Base-by-base conservation (phyloP, 2,113 vertebrate species). In the Brienomyrus longianalis region DNA sequence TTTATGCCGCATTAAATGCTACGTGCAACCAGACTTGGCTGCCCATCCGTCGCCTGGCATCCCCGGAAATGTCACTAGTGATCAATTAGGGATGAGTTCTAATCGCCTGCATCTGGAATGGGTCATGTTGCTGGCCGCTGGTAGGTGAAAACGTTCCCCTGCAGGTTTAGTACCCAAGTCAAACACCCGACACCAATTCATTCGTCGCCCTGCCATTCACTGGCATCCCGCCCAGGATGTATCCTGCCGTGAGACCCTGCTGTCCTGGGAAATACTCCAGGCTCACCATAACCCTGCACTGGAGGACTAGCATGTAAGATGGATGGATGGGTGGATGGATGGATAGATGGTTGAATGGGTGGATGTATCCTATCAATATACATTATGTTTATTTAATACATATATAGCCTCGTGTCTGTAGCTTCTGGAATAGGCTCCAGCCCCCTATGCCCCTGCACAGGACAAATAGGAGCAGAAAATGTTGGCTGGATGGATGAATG, bases 21-120 rank as follows among this genome's bases (percentile, higher is more conserved):
- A 31, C 6, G 19, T 23, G 6, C 66, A 45, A 62, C 43, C 9
- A 27, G 23, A 43, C 19, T 17, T 52, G 48, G 70, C 23, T 19
- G 47, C 27, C 15, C 1, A 23, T 66, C 35, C 83, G 17, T 21
- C 45, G 8, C 10, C 50, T 48, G 10, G 70, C 54, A 23, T 50
- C 45, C 83, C 83, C 74, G 89, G 13, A 89, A 89, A 89, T 89
- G 89, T 86, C 89, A 62, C 83, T 9, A 52, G 10, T 54, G 59
- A 89, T 89, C 89, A 89, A 89, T 89, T 66, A 89, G 43, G 45
- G 11, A n/a, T 59, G n/a, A 89, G 54, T 51, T 43, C 52, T 86
- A 89, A 89, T 89, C 47, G 47, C 52, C 21, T 83, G 52, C 83
- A 50, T 47, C 51, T 56, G 54, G 52, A 86, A 23, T 10, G 23